A percentile compares a stretch with the other conserved stretches of the same genome.
Conservation (phyloP, 2,888 invertebrate genomes). For the Sinohyriopsis cumingii region DNA sequence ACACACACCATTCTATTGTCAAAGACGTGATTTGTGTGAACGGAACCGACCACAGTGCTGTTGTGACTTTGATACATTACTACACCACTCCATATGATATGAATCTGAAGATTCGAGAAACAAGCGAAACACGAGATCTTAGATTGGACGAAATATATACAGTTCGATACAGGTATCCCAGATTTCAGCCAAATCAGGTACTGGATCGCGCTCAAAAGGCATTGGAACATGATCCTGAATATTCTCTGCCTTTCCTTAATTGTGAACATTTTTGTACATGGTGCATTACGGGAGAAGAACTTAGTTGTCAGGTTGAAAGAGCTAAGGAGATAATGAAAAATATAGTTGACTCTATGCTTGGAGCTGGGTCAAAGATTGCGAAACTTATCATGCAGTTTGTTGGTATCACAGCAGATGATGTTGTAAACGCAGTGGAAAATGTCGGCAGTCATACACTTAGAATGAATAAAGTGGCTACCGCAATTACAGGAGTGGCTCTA, state of each 20-base stretch:
- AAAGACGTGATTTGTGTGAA: conserved; percentile 10
- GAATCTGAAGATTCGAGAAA: conserved; percentile 16
- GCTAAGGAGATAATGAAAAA: neutral
- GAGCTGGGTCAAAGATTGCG: conserved; percentile 13
- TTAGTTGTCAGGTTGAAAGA: conserved; percentile 13
- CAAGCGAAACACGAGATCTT: conserved; percentile 10
- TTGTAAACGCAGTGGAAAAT: neutral
- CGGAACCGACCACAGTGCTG: neutral
- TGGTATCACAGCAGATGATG: conserved; percentile 13
- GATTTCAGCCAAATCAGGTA: conserved; percentile 9
- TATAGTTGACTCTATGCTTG: conserved; percentile 3
- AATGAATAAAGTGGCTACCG: conserved; percentile 2
- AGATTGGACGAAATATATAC: conserved; percentile 15
- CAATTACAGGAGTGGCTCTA: too few relatives aligned
- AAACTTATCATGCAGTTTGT: conserved; percentile 9
- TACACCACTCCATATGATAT: conserved; percentile 14
- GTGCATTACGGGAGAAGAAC: conserved; percentile 9
- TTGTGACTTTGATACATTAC: conserved; percentile 17
- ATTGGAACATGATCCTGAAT: neutral
- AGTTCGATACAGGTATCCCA: conserved; percentile 14
- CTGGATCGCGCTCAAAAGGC: conserved; percentile 13
- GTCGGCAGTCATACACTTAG: conserved; percentile 7
- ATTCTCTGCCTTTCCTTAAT: conserved; percentile 1
- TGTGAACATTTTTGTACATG: conserved; percentile 12
- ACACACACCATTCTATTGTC: conserved; percentile 28